These are phyloP conservation scores for Mellivora capensis DNA, from an alignment of 2,113 vertebrate genomes.

Conservation along the genomic window DNA sequence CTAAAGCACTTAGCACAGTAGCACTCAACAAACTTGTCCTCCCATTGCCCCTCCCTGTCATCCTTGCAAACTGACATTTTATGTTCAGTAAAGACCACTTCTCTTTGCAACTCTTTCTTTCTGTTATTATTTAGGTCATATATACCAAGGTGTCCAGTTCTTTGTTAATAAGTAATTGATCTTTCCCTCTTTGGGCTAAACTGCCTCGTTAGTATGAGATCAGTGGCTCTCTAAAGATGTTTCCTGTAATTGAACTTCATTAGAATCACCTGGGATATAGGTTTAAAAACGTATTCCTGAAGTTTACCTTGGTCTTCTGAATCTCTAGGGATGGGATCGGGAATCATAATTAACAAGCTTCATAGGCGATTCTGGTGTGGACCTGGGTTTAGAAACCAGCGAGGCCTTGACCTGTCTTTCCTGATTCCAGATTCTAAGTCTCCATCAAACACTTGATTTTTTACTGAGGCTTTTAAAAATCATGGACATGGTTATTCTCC, in stretches of 20 bases:
- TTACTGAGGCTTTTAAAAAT: not conserved
- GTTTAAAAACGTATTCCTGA: not conserved
- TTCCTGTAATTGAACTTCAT: not conserved
- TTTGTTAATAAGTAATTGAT: not conserved
- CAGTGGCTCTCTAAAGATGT: not conserved
- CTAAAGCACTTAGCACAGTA: not conserved
- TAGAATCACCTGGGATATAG: not conserved
- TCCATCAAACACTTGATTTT: not conserved
- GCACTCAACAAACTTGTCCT: not conserved
- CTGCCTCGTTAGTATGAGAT: not conserved
- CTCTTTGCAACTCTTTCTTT: not conserved
- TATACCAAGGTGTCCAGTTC: not conserved
- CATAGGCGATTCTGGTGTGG: not conserved
- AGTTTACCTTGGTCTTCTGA: not conserved
- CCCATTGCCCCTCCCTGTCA: rapidly evolving
- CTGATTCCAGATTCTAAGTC: not conserved
- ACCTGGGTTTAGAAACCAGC: not conserved
- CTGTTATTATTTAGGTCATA: not conserved
- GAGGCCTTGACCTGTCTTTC: not conserved
- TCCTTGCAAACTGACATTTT: not conserved
- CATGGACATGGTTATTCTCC: not conserved
- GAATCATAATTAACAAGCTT: not conserved
- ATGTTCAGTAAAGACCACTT: not conserved
- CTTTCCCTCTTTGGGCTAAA: not conserved
- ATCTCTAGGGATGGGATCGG: not conserved